Evolutionary conservation across 2,113 vertebrate genomes (phyloP).

Genomic region (Myocastor coypus): DNA sequence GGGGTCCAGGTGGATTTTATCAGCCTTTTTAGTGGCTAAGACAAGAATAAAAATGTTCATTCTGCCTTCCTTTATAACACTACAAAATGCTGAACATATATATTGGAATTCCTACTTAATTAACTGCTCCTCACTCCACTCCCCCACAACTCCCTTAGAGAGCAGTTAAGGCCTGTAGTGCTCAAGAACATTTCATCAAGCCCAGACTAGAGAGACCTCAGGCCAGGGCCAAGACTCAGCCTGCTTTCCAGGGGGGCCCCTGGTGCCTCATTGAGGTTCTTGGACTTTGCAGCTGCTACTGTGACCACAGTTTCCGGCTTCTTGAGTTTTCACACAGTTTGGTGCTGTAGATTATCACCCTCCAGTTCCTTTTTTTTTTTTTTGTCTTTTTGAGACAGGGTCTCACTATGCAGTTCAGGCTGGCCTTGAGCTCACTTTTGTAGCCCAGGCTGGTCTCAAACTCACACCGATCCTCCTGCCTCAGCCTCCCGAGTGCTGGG

Average conservation of each 20-base stretch:
- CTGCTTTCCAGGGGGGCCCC: not conserved
- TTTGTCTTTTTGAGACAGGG: too few relatives aligned
- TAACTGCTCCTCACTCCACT: too few relatives aligned
- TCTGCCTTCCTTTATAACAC: not conserved
- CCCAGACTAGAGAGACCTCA: not conserved
- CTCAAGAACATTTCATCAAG: conserved; percentile 40
- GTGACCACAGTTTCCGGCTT: conserved; percentile 71
- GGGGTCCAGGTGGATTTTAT: conserved; percentile 20
- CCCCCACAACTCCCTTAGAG: not conserved
- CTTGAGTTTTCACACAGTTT: conserved; percentile 69
- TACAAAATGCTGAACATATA: conserved; percentile 44
- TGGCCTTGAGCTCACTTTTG: too few relatives aligned
- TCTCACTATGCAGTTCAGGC: too few relatives aligned
- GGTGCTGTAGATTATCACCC: not conserved
- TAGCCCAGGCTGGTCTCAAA: too few relatives aligned
- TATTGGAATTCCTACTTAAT: not conserved
- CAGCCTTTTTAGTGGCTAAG: not conserved
- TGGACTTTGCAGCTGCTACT: not conserved
- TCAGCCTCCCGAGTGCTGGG: too few relatives aligned
- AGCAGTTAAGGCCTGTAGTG: not conserved
- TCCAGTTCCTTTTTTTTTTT: conserved; percentile 54
- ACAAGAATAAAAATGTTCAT: not conserved
- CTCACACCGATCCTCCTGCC: too few relatives aligned
- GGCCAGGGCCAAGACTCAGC: not conserved
- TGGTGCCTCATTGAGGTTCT: not conserved